Base-by-base conservation (phyloP, 23 tunicate species). In the Ascidia mentula region DNA sequence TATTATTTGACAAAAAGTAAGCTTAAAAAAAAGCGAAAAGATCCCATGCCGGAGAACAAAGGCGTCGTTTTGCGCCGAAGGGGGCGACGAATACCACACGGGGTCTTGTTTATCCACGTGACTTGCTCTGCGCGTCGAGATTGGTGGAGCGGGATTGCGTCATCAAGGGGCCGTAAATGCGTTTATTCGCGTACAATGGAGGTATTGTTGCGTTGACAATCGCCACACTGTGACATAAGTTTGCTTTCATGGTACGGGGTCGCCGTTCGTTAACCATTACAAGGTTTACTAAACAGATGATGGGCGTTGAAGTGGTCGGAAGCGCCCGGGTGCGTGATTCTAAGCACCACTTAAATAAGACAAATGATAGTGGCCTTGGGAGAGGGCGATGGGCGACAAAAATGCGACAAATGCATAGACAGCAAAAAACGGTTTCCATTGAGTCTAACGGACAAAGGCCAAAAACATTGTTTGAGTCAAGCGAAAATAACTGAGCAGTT, bases 61-160 rank as follows among this genome's bases (percentile, higher is more conserved):
- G 65, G 65, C 65, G 65, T 53, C 65, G 65, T 53, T 53, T 9
- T 53, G 65, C 24, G 24, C 22, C 65, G 65, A n/a, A n/a, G 65
- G 65, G 65, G 65, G 22, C 28, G 65, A 53, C 22, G 24, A 53
- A 53, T 53, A 53, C 65, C 7, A 53, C 65, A 53, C 65, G 65
- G 65, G 65, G 65, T 53, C 65, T 28, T 53, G 65, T 53, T 53
- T 26, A 53, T 28, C 24, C 65, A 53, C 65, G 65, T 53, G 65
- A 53, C 65, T 28, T 9, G 65, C 13, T 53, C 24, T 9, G 65
- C 24, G 65, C 24, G 24, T 20, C 65, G 28, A 3, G 65, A 53
- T 53, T 53, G 65, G 65, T 1, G 4, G 65, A 53, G 65, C 22
- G 24, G 65, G 15, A 15, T 15, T 15, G 53, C 53, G 12, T 12